A percentile compares a stretch with the other conserved stretches of the same genome.
Conservation (phyloP, 2,113 vertebrate species). For the Potamarius usumacintae region DNA sequence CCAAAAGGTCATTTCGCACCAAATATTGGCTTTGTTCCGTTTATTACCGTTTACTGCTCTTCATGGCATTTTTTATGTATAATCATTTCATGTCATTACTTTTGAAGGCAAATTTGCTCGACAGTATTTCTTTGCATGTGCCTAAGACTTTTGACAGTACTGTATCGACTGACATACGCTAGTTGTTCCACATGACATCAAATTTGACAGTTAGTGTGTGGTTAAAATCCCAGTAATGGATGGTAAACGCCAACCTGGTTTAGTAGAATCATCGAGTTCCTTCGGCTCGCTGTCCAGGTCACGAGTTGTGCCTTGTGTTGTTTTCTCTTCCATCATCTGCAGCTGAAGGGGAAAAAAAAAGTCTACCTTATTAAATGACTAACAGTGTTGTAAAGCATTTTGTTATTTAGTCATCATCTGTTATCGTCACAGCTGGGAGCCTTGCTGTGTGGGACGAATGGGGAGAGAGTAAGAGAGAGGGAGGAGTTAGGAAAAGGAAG, state of each 20-base stretch:
- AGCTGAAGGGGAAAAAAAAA: not conserved
- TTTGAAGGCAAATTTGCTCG: too few relatives aligned
- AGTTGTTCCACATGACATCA: not conserved
- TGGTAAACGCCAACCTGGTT: conserved; percentile 31
- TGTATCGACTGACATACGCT: not conserved
- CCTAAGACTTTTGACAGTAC: too few relatives aligned
- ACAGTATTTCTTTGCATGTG: too few relatives aligned
- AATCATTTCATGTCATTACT: too few relatives aligned
- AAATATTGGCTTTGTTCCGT: too few relatives aligned
- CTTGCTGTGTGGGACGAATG: not conserved
- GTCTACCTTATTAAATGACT: not conserved
- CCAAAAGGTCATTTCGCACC: too few relatives aligned
- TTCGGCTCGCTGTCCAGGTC: not conserved
- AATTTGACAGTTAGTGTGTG: not conserved
- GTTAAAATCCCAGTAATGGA: not conserved
- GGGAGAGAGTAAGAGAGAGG: not conserved
- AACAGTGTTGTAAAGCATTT: not conserved
- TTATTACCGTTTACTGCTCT: too few relatives aligned
- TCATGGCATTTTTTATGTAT: too few relatives aligned
- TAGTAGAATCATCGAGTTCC: not conserved
- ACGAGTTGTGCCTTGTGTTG: not conserved
- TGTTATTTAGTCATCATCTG: not conserved
- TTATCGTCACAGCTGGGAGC: too few relatives aligned
- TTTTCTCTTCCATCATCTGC: conserved; percentile 44
- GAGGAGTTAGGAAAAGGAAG: not conserved